These are phyloP conservation scores for Aculops lycopersici DNA, from an alignment of 1,140 invertebrate species.

Conservation along the genomic window DNA sequence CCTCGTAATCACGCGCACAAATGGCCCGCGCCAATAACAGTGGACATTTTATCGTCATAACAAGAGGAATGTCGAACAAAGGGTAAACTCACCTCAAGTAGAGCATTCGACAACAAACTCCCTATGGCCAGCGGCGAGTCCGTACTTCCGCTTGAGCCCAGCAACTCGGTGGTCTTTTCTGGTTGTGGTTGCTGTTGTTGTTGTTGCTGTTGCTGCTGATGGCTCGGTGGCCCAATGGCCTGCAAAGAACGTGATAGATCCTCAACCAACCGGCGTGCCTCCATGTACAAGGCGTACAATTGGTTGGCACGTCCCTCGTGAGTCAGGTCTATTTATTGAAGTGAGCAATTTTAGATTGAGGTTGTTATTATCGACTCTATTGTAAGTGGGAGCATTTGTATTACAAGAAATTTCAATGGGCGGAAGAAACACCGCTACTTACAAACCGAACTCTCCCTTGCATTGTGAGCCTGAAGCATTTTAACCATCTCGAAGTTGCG, in stretches of 20 bases:
- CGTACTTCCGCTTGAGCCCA: too few species aligned
- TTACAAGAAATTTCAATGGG: slow-evolving; percentile 1
- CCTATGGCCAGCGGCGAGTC: too few species aligned
- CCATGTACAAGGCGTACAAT: slow-evolving; percentile 34
- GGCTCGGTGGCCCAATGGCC: slow-evolving; percentile 9
- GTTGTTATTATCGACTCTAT: not conserved
- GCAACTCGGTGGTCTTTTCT: not conserved
- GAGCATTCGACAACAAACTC: too few species aligned
- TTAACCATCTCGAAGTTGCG: slow-evolving; percentile 52
- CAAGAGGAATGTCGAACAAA: too few species aligned
- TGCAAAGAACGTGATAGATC: too few species aligned
- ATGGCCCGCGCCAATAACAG: too few species aligned
- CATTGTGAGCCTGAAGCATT: slow-evolving; percentile 53
- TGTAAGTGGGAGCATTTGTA: slow-evolving; percentile 16
- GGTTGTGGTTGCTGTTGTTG: not conserved
- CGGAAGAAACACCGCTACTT: slow-evolving; percentile 17
- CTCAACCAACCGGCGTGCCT: slow-evolving; percentile 28
- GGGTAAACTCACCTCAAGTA: too few species aligned
- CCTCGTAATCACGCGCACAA: too few species aligned
- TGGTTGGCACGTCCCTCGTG: slow-evolving; percentile 12
- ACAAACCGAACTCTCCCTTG: slow-evolving; percentile 56
- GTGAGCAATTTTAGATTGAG: slow-evolving; percentile 30
- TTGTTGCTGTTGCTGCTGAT: not conserved
- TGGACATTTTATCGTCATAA: too few species aligned
- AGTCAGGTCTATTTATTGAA: not conserved